Percentiles rank a stretch among this genome's conserved stretches.
Conservation (phyloP, 2,113 vertebrate species). For the Tautogolabrus adspersus region DNA sequence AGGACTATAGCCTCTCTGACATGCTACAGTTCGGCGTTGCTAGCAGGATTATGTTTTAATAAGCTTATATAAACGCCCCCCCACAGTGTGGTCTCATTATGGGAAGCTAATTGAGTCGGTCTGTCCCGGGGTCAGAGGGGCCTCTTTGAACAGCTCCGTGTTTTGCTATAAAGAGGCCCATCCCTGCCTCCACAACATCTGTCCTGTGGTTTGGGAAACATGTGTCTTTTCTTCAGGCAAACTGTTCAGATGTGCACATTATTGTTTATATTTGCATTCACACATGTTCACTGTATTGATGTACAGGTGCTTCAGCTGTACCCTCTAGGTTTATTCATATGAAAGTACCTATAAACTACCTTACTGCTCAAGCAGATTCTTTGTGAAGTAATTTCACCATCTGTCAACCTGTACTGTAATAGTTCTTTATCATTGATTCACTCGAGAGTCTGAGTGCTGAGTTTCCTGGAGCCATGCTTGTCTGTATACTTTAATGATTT, state of each 20-base stretch:
- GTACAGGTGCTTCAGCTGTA: conserved; percentile 1
- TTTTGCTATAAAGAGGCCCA: conserved; percentile 66
- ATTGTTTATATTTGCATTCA: conserved; percentile 17
- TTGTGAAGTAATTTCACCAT: background rate
- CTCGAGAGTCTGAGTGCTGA: background rate
- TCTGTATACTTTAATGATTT: no score
- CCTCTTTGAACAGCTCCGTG: conserved; percentile 63
- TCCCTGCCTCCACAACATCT: conserved; percentile 69
- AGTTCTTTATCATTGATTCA: background rate
- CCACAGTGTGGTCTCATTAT: conserved; percentile 70
- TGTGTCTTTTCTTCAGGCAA: conserved; percentile 54
- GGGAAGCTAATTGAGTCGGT: conserved; percentile 69
- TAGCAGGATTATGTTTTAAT: conserved; percentile 79
- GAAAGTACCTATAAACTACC: conserved; percentile 5
- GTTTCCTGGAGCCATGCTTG: background rate
- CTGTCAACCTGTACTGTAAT: background rate
- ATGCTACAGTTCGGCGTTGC: conserved; percentile 56
- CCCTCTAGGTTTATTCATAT: conserved; percentile 19
- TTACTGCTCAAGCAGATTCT: background rate
- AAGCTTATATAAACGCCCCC: conserved; percentile 76
- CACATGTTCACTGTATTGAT: conserved; percentile 14
- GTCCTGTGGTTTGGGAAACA: conserved; percentile 62
- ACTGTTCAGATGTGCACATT: conserved; percentile 26
- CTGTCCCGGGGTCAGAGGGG: conserved; percentile 62
- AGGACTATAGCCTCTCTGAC: conserved; percentile 42